Evolutionary conservation across 2,113 vertebrate species (phyloP).

Genomic region (Tupaia chinensis): DNA sequence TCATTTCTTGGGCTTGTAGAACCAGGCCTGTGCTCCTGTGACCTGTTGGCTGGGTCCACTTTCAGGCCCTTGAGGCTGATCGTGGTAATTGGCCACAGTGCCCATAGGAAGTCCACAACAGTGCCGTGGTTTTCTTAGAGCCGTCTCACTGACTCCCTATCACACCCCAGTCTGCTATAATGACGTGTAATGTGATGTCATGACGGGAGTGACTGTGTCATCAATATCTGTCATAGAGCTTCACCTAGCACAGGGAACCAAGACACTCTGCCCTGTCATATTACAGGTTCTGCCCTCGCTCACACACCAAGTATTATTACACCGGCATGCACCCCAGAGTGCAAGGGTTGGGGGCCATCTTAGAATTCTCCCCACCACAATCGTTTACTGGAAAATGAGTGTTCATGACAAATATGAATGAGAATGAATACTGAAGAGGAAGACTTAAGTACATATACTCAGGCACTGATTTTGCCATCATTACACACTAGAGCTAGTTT

Average conservation of each 20-base stretch:
- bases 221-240: background rate
- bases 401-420: background rate
- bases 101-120: fast-evolving
- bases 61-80: background rate
- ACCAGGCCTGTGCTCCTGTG: background rate
- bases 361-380: background rate
- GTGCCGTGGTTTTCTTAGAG: background rate
- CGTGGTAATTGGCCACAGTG: background rate
- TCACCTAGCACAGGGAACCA: background rate
- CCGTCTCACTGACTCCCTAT: background rate
- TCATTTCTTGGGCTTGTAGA: background rate
- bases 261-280: background rate
- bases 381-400: background rate
- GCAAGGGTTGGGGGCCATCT: background rate
- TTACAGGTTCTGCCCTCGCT: background rate
- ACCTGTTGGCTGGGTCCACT: background rate
- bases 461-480: background rate
- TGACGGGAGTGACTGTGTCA: background rate
- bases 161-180: background rate
- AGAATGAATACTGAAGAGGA: background rate
- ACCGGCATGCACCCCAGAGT: fast-evolving
- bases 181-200: background rate
- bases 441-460: background rate
- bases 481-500: background rate
- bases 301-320: background rate